Conservation (phyloP, 2,113 vertebrate genomes). For the Megaceryle maxima region DNA sequence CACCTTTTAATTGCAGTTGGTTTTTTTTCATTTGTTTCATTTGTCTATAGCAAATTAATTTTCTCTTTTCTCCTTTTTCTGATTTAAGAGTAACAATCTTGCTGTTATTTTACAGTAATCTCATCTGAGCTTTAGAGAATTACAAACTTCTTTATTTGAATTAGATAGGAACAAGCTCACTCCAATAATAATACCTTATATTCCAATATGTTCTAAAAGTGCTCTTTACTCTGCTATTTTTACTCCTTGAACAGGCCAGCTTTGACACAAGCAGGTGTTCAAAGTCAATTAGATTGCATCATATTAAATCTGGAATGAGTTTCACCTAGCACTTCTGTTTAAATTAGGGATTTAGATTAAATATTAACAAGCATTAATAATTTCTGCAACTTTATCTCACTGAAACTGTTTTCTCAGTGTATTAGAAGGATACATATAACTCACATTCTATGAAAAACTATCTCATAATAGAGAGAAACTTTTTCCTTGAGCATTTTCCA, state of each 20-base stretch:
- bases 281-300: neutral
- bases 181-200: neutral
- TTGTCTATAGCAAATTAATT: neutral
- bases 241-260: neutral
- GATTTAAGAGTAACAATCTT: neutral
- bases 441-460: neutral
- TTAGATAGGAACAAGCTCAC: neutral
- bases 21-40: neutral
- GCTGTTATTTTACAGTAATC: neutral
- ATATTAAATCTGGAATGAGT: neutral
- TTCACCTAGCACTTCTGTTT: neutral
- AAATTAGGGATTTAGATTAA: conserved; percentile 20
- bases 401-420: neutral
- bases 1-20: neutral
- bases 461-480: neutral
- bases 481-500: neutral
- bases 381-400: neutral
- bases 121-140: neutral
- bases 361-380: neutral
- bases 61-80: neutral
- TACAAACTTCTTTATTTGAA: conserved; percentile 4
- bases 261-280: neutral
- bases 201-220: neutral
- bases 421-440: neutral
- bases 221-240: neutral